Base-by-base conservation (phyloP, 2,113 vertebrate genomes). In the Rhagologus leucostigma region DNA sequence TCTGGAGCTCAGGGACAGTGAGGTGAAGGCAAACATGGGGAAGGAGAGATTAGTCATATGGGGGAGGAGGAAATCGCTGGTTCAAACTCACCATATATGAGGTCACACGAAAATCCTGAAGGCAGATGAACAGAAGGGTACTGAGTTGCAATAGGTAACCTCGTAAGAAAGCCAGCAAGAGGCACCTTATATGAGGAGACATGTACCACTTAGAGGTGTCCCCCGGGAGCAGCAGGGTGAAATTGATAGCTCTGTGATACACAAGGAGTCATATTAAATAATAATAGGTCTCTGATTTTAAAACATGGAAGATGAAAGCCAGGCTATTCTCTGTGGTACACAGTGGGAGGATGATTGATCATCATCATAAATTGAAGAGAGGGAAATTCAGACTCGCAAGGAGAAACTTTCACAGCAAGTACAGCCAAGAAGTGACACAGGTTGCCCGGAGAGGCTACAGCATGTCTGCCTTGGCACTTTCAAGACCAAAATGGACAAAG, bases 51-150 rank as follows among this genome's bases (percentile, higher is more conserved):
- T 19, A 42, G 21, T 42, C 59, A 42, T 24, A 21, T 16, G 6
- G 49, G n/a, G 44, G 39, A 7, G 42, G 30, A 69, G 19, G 41
- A 53, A 63, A 56, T 1, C 0, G 0, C 23, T 52, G 13, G 6
- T 50, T 91, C 59, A 73, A 35, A 56, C n/a, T 46, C 27, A 47
- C 30, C n/a, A 27, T 11, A 3, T 4, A 3, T 0, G 6, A 47
- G 10, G 39, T 46, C 39, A 33, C 5, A 11, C 2, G 16, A 65
- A 46, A 74, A 44, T 50, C 10, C 7, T 33, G 22, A 84, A 84
- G 39, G 56, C 33, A 89, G 22, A 32, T 44, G 46, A 41, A 56
- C 24, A 74, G 59, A 44, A 65, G 14, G 27, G 13, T 33, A 16
- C 35, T 2, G 4, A 62, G 46, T 46, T 90, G 56, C 41, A 17